phyloP scores from a whole-genome alignment of 2,113 vertebrate genomes.

The Cyprinodon tularosa region DNA sequence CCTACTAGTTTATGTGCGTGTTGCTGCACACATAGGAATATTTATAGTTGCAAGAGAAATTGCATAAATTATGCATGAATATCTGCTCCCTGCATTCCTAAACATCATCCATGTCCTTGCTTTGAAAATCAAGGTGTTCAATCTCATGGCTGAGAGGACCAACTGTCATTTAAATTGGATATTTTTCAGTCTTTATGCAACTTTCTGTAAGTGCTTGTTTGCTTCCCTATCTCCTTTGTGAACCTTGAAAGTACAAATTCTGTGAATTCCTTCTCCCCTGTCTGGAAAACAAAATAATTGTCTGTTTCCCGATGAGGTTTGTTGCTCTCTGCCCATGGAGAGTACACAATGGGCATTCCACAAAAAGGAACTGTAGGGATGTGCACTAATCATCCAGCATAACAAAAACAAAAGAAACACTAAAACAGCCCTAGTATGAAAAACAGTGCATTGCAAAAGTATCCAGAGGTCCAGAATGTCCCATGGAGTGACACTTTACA shows the following conservation, averaged over 20 bases:
- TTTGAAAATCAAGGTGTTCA: slow-evolving; percentile 34
- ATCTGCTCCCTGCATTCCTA: slow-evolving; percentile 29
- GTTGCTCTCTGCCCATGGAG: slow-evolving; percentile 26
- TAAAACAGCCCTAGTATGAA: not conserved
- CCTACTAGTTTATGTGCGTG: not conserved
- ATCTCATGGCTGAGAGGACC: slow-evolving; percentile 12
- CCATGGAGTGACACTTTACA: not conserved
- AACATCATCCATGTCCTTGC: slow-evolving; percentile 29
- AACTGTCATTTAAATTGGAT: not conserved
- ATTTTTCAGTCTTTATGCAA: slow-evolving; percentile 8
- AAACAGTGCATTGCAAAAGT: not conserved
- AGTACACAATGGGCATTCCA: slow-evolving; percentile 37
- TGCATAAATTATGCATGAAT: slow-evolving; percentile 23
- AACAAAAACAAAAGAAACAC: not conserved
- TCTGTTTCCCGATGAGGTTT: slow-evolving; percentile 35
- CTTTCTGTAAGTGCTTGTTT: not conserved
- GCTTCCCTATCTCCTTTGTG: not conserved
- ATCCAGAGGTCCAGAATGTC: too few species aligned
- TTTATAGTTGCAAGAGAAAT: not conserved
- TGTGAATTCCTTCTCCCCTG: slow-evolving; percentile 19
- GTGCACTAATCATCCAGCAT: slow-evolving; percentile 5
- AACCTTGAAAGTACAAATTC: slow-evolving; percentile 26
- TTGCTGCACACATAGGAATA: slow-evolving; percentile 2
- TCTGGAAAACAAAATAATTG: slow-evolving; percentile 27
- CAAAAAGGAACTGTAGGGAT: slow-evolving; percentile 22